Evolutionary conservation across 2,888 invertebrate genomes (phyloP).

Genomic region (Osmoderma eremita): DNA sequence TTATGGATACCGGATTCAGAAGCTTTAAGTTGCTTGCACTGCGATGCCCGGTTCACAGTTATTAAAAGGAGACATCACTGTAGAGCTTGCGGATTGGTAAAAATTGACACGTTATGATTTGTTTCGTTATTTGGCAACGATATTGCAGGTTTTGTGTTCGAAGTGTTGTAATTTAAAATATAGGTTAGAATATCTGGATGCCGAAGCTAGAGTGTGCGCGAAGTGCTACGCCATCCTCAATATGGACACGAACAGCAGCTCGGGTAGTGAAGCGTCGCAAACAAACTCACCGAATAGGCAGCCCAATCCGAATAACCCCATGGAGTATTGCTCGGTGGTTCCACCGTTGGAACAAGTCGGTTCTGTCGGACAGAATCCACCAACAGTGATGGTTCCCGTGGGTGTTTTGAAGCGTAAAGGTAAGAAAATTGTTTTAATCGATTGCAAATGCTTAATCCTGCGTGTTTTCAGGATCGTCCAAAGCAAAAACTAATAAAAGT

Average conservation of each 20-base stretch:
- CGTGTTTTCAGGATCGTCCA: slow-evolving; percentile 61
- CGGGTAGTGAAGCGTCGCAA: slow-evolving; percentile 55
- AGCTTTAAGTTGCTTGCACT: slow-evolving; percentile 84
- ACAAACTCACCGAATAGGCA: slow-evolving; percentile 58
- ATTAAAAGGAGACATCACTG: slow-evolving; percentile 88
- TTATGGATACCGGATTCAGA: slow-evolving; percentile 89
- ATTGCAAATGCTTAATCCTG: slow-evolving; percentile 47
- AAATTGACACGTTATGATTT: too few relatives aligned
- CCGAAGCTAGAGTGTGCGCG: slow-evolving; percentile 82
- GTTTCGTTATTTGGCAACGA: neutral
- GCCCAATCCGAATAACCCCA: slow-evolving; percentile 87
- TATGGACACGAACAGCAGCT: slow-evolving; percentile 49
- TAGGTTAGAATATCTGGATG: slow-evolving; percentile 76
- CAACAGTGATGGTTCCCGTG: slow-evolving; percentile 86
- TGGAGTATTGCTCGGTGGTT: slow-evolving; percentile 87
- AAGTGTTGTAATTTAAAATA: slow-evolving; percentile 80
- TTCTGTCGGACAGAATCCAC: slow-evolving; percentile 65
- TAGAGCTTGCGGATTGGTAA: slow-evolving; percentile 83
- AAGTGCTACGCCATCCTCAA: slow-evolving; percentile 73
- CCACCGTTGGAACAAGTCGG: slow-evolving; percentile 79
- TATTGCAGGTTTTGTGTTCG: slow-evolving; percentile 76
- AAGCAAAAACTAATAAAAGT: slow-evolving; percentile 71
- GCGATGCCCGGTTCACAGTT: slow-evolving; percentile 82
- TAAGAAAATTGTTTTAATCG: too few relatives aligned
- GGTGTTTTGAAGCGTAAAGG: slow-evolving; percentile 81